Percentiles rank a stretch among this genome's conserved stretches.
phyloP scores from a whole-genome alignment of 2,888 invertebrate genomes.

The Mythimna pallens region DNA sequence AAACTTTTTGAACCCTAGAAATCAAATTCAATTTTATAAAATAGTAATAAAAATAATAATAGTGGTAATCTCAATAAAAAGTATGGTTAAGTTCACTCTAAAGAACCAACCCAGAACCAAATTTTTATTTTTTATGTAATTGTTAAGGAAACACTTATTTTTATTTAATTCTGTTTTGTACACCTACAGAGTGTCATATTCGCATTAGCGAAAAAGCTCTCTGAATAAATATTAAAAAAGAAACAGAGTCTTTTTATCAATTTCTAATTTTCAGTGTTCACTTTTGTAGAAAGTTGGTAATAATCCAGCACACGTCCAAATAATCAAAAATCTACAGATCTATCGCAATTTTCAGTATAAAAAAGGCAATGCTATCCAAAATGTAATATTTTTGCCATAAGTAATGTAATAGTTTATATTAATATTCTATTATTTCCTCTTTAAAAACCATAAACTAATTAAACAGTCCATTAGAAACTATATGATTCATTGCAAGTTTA shows the following conservation, averaged over 20 bases:
- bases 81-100: too few relatives aligned
- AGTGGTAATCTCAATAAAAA: too few relatives aligned
- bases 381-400: not conserved
- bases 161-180: too few relatives aligned
- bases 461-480: not conserved
- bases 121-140: too few relatives aligned
- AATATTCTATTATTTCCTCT: not conserved
- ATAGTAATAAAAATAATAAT: too few relatives aligned
- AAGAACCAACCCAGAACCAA: too few relatives aligned
- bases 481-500: conserved; percentile 21
- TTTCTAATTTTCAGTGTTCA: not conserved
- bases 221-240: too few relatives aligned
- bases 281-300: not conserved
- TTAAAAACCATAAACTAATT: not conserved
- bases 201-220: too few relatives aligned
- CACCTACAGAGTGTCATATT: too few relatives aligned
- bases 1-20: not conserved
- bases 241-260: not conserved
- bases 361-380: not conserved
- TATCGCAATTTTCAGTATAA: not conserved
- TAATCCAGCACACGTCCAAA: not conserved
- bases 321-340: not conserved
- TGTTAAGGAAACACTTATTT: too few relatives aligned
- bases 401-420: not conserved
- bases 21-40: not conserved